A percentile compares a stretch with the other conserved stretches of the same genome.
Evolutionary conservation across 2,113 vertebrate genomes (phyloP).

Genomic region (Dicrurus megarhynchus): DNA sequence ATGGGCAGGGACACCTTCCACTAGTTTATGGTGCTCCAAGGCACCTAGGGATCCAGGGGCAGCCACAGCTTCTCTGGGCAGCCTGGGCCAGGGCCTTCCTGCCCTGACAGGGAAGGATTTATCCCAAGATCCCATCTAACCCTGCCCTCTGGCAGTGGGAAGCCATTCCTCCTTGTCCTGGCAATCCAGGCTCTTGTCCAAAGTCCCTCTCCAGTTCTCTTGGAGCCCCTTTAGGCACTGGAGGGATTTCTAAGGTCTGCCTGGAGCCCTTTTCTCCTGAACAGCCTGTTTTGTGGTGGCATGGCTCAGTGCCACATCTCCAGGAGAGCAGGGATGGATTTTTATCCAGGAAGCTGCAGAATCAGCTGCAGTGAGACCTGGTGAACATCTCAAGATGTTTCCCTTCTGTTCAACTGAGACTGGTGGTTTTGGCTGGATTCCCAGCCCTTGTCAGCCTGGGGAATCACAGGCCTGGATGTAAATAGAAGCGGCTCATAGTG

Average conservation of each 20-base stretch:
- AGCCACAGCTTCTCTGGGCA: not conserved
- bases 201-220: not conserved
- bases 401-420: not conserved
- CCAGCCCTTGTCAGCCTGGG: not conserved
- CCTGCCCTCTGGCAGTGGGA: not conserved
- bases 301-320: not conserved
- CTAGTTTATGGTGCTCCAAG: fast-evolving
- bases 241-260: not conserved
- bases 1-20: not conserved
- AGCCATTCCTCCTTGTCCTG: not conserved
- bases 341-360: not conserved
- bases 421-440: not conserved
- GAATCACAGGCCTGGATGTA: not conserved
- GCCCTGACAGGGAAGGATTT: fast-evolving
- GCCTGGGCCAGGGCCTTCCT: not conserved
- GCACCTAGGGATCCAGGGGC: not conserved
- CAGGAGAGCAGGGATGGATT: not conserved
- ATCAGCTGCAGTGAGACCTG: not conserved
- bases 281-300: not conserved
- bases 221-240: not conserved
- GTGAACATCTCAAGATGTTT: not conserved
- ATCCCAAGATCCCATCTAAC: not conserved
- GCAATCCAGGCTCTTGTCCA: not conserved
- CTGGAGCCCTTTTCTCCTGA: not conserved
- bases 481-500: not conserved